phyloP scores from a whole-genome alignment of 2,113 vertebrate species.

The Clarias gariepinus region DNA sequence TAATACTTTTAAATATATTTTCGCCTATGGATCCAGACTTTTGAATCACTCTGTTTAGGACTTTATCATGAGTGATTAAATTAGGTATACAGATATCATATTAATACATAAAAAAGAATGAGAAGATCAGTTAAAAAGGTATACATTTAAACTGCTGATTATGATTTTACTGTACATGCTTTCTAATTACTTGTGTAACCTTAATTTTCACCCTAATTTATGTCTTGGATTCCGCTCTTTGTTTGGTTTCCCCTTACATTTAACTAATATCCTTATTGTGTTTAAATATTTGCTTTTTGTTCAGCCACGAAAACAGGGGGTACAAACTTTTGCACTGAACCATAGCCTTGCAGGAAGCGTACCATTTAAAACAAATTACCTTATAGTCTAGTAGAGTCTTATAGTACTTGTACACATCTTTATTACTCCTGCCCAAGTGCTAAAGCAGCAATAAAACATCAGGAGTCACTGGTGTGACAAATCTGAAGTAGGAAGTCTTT shows the following conservation, averaged over 20 bases:
- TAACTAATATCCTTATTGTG: neutral
- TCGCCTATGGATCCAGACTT: too few relatives aligned
- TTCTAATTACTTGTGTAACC: neutral
- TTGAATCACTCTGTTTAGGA: too few relatives aligned
- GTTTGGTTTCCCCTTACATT: neutral
- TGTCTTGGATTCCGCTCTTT: neutral
- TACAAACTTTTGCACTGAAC: neutral
- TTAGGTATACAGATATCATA: neutral
- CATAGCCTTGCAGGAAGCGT: neutral
- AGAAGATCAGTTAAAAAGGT: neutral
- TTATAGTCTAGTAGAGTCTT: constrained; percentile 8
- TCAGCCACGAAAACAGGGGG: neutral
- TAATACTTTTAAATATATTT: too few relatives aligned
- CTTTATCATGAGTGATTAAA: neutral
- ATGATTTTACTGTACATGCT: neutral
- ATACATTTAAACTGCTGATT: neutral
- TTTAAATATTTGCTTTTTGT: neutral
- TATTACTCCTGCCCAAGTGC: constrained; percentile 28
- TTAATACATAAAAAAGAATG: neutral
- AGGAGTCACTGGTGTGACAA: constrained; percentile 44
- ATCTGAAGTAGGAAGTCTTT: constrained; percentile 58
- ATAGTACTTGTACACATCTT: constrained; percentile 11
- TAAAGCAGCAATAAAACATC: constrained; percentile 14
- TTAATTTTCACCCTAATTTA: neutral
- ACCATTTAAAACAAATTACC: neutral